Conservation (phyloP, 2,113 vertebrate species). For the Blennius ocellaris region DNA sequence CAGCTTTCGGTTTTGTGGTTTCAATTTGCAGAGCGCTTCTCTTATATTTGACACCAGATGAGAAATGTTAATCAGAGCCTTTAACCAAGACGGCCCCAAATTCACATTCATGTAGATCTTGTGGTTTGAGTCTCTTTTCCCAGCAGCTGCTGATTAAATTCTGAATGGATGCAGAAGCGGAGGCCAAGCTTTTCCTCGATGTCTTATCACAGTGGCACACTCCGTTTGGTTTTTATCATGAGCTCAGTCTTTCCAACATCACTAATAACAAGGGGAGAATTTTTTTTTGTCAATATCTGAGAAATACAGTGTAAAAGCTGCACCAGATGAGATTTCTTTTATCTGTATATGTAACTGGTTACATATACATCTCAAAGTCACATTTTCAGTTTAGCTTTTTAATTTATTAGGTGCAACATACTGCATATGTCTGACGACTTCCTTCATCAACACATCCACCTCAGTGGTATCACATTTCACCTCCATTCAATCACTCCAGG, state of each 20-base stretch:
- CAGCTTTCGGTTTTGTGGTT: neutral
- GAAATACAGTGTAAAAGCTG: neutral
- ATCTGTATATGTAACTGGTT: neutral
- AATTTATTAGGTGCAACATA: too few relatives aligned
- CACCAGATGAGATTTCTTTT: neutral
- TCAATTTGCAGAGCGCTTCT: slow-evolving; percentile 26
- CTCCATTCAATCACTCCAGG: too few relatives aligned
- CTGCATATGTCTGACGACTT: too few relatives aligned
- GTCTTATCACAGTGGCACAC: neutral
- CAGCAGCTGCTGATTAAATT: slow-evolving; percentile 45
- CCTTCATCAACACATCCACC: too few relatives aligned
- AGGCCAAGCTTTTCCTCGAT: neutral
- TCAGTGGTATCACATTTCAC: too few relatives aligned
- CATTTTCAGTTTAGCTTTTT: neutral
- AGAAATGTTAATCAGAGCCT: slow-evolving; percentile 39
- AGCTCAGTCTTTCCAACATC: too few relatives aligned
- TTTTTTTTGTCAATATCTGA: neutral
- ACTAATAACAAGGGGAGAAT: too few relatives aligned
- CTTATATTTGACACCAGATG: slow-evolving; percentile 22
- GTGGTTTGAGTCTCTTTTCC: neutral
- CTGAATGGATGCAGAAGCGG: slow-evolving; percentile 28
- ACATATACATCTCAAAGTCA: neutral
- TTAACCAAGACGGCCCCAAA: slow-evolving; percentile 18
- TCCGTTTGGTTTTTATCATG: neutral
- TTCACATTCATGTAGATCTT: slow-evolving; percentile 14